Evolutionary conservation across 2,888 invertebrate species (phyloP).

Genomic region (Pantelozetes paolii): DNA sequence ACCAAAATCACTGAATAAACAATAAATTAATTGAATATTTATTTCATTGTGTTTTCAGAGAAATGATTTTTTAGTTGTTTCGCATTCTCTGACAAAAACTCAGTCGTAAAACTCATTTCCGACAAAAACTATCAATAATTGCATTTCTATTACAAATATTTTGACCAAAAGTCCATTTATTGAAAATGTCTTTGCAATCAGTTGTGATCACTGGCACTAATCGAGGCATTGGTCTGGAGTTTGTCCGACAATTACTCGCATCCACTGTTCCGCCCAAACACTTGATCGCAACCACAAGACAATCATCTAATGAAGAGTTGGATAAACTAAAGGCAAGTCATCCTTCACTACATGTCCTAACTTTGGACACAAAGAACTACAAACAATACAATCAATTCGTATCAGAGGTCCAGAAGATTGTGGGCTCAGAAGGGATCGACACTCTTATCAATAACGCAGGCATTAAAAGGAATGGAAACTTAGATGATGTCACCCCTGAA

Average conservation of each 20-base stretch:
- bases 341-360: constrained; percentile 62
- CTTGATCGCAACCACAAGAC: constrained; percentile 77
- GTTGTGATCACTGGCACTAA: constrained; percentile 85
- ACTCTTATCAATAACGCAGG: constrained; percentile 86
- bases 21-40: no score
- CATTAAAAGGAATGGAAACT: constrained; percentile 67
- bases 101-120: no score
- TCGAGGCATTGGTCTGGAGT: constrained; percentile 79
- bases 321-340: constrained; percentile 60
- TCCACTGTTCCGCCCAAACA: constrained; percentile 60
- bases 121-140: no score
- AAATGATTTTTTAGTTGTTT: no score
- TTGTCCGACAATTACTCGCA: constrained; percentile 62
- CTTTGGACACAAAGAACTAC: constrained; percentile 50
- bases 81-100: no score
- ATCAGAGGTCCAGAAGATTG: constrained; percentile 54
- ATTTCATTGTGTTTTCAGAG: no score
- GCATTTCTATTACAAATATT: no score
- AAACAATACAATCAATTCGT: constrained; percentile 39
- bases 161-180: no score
- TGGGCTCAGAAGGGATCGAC: constrained; percentile 70
- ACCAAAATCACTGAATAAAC: no score
- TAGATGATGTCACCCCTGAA: constrained; percentile 65
- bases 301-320: constrained; percentile 68
- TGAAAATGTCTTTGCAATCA: constrained; percentile 51